Percentiles rank a stretch among this genome's conserved stretches.
phyloP scores from a whole-genome alignment of 2,113 vertebrate genomes.

The Notiomystis cincta region DNA sequence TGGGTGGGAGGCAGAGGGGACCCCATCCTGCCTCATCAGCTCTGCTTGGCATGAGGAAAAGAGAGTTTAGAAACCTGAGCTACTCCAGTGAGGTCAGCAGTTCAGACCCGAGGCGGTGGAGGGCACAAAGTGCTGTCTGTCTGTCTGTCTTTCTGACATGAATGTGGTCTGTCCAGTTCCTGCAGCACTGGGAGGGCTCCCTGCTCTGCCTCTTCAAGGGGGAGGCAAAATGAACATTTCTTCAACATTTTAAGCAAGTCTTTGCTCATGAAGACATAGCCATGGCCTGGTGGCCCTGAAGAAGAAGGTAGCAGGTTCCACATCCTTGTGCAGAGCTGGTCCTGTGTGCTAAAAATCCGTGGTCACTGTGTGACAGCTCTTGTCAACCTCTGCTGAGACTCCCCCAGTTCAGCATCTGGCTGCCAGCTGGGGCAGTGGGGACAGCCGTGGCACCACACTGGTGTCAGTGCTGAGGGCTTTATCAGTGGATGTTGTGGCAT shows the following conservation, averaged over 20 bases:
- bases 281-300: accelerated
- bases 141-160: not conserved
- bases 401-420: accelerated
- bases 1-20: not conserved
- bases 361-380: not conserved
- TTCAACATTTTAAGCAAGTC: accelerated
- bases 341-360: not conserved
- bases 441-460: accelerated
- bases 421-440: accelerated
- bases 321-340: not conserved
- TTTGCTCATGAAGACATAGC: accelerated
- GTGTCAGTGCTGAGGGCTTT: not conserved
- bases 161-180: not conserved
- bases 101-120: not conserved
- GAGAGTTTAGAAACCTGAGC: slow-evolving; percentile 23
- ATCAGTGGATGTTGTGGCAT: accelerated
- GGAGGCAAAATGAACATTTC: not conserved
- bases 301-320: not conserved
- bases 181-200: accelerated
- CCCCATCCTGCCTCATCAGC: not conserved
- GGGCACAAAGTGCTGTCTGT: not conserved
- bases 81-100: not conserved
- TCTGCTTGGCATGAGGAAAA: not conserved
- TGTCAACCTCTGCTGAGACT: not conserved
- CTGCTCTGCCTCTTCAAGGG: not conserved